Percentiles rank a stretch among this genome's conserved stretches.
These are phyloP conservation scores for Capitulum mitella DNA, from an alignment of 2,888 invertebrate species.

Conservation along the genomic window DNA sequence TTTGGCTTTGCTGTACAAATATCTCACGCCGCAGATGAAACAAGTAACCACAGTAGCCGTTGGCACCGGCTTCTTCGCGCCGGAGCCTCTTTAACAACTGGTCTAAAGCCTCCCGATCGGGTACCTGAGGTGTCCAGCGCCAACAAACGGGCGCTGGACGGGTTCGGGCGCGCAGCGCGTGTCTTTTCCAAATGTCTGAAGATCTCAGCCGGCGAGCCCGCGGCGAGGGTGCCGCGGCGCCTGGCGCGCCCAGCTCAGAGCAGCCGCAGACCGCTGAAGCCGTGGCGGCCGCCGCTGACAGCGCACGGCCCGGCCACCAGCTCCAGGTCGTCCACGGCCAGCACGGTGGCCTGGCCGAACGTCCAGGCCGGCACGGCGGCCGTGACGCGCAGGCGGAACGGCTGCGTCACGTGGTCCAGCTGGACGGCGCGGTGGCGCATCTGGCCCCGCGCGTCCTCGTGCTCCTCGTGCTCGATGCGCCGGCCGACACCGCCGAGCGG, in stretches of 20 bases:
- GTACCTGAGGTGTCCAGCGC: background rate
- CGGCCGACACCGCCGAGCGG: background rate
- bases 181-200: background rate
- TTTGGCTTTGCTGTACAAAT: too few species aligned
- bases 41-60: too few species aligned
- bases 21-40: too few species aligned
- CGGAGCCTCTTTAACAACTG: background rate
- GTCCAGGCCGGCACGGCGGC: conserved; percentile 17
- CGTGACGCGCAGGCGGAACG: background rate
- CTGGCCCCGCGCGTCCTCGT: background rate
- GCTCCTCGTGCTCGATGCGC: background rate
- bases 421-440: background rate
- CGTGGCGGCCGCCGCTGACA: background rate
- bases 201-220: too few species aligned
- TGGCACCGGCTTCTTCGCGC: too few species aligned
- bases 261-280: background rate
- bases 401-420: conserved; percentile 13
- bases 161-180: background rate
- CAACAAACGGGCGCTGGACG: background rate
- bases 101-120: background rate
- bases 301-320: background rate
- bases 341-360: conserved; percentile 13
- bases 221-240: too few species aligned
- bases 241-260: too few species aligned
- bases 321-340: background rate